Conservation (phyloP, 1,140 invertebrate genomes). For the Aricia agestis region DNA sequence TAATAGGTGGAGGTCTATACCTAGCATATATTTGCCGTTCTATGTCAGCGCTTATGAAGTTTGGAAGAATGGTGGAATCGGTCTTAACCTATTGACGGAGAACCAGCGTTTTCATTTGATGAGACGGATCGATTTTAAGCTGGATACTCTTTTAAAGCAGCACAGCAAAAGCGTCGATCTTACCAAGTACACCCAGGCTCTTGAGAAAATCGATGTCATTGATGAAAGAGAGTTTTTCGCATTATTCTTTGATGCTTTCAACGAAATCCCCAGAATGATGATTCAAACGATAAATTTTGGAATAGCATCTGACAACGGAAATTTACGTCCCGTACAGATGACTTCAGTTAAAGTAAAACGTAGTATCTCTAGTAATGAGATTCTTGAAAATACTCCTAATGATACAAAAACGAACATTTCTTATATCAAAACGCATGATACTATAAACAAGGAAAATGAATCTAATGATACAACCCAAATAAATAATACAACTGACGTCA, state of each 20-base stretch:
- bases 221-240: constrained; percentile 48
- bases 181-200: constrained; percentile 40
- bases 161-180: constrained; percentile 54
- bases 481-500: neutral
- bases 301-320: constrained; percentile 28
- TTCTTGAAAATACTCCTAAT: constrained; percentile 18
- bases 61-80: constrained; percentile 61
- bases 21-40: constrained; percentile 45
- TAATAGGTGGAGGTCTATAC: constrained; percentile 55
- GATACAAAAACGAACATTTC: constrained; percentile 8
- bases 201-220: constrained; percentile 44
- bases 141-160: constrained; percentile 50
- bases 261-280: constrained; percentile 38
- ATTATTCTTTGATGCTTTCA: constrained; percentile 39
- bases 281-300: constrained; percentile 42
- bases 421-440: constrained; percentile 13
- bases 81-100: constrained; percentile 46
- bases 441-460: neutral
- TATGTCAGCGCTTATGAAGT: constrained; percentile 54
- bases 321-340: constrained; percentile 18
- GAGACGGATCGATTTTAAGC: constrained; percentile 36
- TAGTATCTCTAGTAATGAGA: constrained; percentile 19
- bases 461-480: neutral
- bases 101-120: constrained; percentile 43
- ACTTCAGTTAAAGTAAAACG: constrained; percentile 47